A percentile compares a stretch with the other conserved stretches of the same genome.
Conservation (phyloP, 2,888 invertebrate genomes). For the Lasioglossum marginatum region DNA sequence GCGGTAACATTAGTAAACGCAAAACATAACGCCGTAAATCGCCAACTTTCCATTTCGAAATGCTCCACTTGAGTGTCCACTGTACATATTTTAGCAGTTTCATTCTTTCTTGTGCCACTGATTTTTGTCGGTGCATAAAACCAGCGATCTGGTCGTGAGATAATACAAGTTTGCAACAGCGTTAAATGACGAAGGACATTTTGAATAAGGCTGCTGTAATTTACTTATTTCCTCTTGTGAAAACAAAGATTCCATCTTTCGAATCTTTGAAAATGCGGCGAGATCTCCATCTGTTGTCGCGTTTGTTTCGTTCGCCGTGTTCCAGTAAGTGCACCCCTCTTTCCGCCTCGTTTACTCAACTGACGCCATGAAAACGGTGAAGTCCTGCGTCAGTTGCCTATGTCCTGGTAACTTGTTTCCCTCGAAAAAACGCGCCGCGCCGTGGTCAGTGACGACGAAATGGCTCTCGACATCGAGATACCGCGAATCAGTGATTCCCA, state of each 20-base stretch:
- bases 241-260: neutral
- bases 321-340: neutral
- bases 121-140: neutral
- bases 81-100: neutral
- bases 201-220: neutral
- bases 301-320: neutral
- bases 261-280: neutral
- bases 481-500: conserved; percentile 18
- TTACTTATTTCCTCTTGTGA: neutral
- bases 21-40: neutral
- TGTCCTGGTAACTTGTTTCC: neutral
- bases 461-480: conserved; percentile 19
- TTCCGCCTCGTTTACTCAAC: neutral
- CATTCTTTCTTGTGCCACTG: neutral
- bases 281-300: neutral
- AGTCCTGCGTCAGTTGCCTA: conserved; percentile 21
- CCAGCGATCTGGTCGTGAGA: neutral
- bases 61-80: neutral
- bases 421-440: neutral
- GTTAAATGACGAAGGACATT: neutral
- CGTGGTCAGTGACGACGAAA: conserved; percentile 66
- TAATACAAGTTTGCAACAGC: neutral
- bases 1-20: neutral
- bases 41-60: neutral
- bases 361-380: conserved; percentile 4